Conservation (phyloP, 2,113 vertebrate genomes). For the Oncorhynchus kisutch region DNA sequence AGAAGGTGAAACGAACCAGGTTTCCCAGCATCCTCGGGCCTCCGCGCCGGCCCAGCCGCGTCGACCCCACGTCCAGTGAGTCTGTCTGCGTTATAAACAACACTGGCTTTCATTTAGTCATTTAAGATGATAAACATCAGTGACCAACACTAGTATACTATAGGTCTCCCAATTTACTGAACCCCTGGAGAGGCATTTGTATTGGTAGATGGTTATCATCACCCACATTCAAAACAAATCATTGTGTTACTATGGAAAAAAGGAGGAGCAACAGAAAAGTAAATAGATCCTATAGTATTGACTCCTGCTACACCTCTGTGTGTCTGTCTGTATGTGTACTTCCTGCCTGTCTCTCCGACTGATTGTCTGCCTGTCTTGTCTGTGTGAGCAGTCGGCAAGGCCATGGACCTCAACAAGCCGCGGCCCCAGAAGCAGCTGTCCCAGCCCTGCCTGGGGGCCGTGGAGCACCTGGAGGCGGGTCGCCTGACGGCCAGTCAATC, state of each 20-base stretch:
- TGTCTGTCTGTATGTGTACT: conserved; percentile 19
- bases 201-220: no score
- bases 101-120: neutral
- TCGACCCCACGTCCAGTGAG: conserved; percentile 86
- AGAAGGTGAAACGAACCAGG: conserved; percentile 88
- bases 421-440: conserved; percentile 85
- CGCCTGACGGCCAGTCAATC: conserved; percentile 79
- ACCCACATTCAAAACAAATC: no score
- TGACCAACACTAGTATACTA: neutral
- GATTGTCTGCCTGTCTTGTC: conserved; percentile 16
- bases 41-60: conserved; percentile 84
- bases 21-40: conserved; percentile 89
- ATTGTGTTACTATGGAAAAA: no score
- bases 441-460: conserved; percentile 75
- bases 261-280: no score
- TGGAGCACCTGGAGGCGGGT: conserved; percentile 77
- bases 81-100: neutral
- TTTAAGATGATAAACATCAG: neutral
- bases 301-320: no score
- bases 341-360: conserved; percentile 1
- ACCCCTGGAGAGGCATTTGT: no score
- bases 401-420: conserved; percentile 81
- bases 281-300: no score
- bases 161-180: no score
- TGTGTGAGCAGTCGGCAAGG: conserved; percentile 76